phyloP scores from a whole-genome alignment of 2,113 vertebrate species.

The Barbus barbus region DNA sequence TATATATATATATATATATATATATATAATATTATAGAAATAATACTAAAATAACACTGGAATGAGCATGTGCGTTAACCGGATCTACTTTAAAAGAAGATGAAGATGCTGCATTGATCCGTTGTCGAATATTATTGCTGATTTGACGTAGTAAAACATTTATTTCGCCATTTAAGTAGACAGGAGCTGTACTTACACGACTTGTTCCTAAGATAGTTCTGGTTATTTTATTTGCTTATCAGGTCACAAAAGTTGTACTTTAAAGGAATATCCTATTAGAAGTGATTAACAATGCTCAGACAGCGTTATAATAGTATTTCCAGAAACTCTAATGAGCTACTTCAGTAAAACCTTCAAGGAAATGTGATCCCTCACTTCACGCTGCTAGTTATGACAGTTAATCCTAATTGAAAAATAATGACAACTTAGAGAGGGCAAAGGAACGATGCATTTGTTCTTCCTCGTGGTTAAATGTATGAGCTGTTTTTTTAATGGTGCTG shows the following conservation, averaged over 20 bases:
- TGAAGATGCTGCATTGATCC: background rate
- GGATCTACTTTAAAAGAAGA: background rate
- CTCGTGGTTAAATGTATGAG: conserved; percentile 47
- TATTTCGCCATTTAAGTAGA: background rate
- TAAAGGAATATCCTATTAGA: conserved; percentile 49
- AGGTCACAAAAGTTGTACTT: background rate
- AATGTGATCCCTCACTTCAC: conserved; percentile 40
- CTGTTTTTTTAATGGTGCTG: conserved; percentile 20
- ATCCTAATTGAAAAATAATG: conserved; percentile 63
- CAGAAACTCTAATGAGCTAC: conserved; percentile 59
- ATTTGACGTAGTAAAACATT: background rate
- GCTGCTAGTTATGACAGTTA: conserved; percentile 62
- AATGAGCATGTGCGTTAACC: background rate
- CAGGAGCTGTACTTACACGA: background rate
- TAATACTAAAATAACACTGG: background rate
- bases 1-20: no score
- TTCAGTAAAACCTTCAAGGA: conserved; percentile 53
- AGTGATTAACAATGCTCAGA: conserved; percentile 49
- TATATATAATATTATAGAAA: background rate
- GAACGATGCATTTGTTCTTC: conserved; percentile 42
- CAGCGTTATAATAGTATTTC: conserved; percentile 46
- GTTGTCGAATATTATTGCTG: background rate
- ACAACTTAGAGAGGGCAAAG: conserved; percentile 55
- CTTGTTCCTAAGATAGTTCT: background rate
- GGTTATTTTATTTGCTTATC: background rate